Percentiles rank a stretch among this genome's conserved stretches.
phyloP scores from a whole-genome alignment of 2,797 vertebrate genomes.

The Echeneis naucrates region DNA sequence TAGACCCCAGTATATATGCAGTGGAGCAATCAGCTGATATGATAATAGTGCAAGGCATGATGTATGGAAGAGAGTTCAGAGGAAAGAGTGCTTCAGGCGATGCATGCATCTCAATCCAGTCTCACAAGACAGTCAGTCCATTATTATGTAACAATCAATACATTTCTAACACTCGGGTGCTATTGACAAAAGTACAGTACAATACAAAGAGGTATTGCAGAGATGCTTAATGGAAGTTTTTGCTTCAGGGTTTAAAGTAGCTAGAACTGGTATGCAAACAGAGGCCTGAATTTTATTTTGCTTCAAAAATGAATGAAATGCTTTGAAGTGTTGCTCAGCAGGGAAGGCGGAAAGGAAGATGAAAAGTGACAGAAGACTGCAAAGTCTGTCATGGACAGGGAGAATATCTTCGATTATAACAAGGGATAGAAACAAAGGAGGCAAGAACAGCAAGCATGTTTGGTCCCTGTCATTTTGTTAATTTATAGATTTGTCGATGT shows the following conservation, averaged over 20 bases:
- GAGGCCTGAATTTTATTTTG: too few relatives aligned
- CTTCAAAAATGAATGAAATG: too few relatives aligned
- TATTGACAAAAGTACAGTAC: constrained; percentile 52
- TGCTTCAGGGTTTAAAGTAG: constrained; percentile 51
- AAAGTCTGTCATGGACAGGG: constrained; percentile 4
- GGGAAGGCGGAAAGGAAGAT: background rate
- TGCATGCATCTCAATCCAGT: constrained; percentile 48
- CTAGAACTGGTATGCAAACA: constrained; percentile 30
- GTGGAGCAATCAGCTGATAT: constrained; percentile 47
- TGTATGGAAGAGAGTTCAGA: constrained; percentile 34
- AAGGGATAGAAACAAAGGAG: background rate
- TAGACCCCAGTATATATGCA: constrained; percentile 22
- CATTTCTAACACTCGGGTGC: constrained; percentile 45
- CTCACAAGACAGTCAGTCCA: constrained; percentile 67
- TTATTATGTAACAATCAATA: constrained; percentile 68
- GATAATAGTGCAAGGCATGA: constrained; percentile 41
- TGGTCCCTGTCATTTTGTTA: constrained; percentile 11
- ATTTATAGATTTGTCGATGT: constrained; percentile 33
- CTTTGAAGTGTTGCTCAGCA: background rate
- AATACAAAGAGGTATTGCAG: constrained; percentile 60
- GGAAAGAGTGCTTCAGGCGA: constrained; percentile 60
- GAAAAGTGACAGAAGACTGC: background rate
- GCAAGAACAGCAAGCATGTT: background rate
- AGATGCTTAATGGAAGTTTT: constrained; percentile 67
- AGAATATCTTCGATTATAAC: background rate